Evolutionary conservation across 1,140 invertebrate species (phyloP), one percentile per base, ranked within the genome.

Genomic region (Pemphigus obesinymphae): DNA sequence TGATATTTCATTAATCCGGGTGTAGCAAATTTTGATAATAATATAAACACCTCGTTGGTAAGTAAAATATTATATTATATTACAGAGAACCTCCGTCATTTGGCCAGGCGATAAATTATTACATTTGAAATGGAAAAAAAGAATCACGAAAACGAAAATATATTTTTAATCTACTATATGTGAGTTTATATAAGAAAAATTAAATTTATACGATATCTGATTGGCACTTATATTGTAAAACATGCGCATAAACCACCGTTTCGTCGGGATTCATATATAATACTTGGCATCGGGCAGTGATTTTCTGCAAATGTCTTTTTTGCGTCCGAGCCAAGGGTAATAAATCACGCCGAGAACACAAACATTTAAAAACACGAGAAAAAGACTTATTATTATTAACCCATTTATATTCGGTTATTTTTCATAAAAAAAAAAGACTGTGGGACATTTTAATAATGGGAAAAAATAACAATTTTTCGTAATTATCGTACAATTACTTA

Each of bases 291-390:
- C 34, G 55, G 31, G 3, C n/a, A 29, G 55, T 63, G 76, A 80
- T 80, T 63, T 45, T 61, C 23, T 23, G 76, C 76, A 80, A 80
- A 80, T 80, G 76, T 80, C 76, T 80, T 80, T 80, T 80, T 80
- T 80, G 76, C 76, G 76, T 63, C 55, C 37, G 76, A 80, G 76
- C 76, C 76, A 80, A 63, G 8, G 23, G 76, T 55, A 29, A 80
- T 80, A 80, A 63, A 80, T 80, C 76, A 50, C 55, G 23, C 13
- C 17, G 8, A 40, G 37, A 61, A 80, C 10, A 45, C 23, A n/a
- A 63, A 63, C 76, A 61, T 80, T 63, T 45, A 61, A 37, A 78
- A 78, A 78, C 34, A 53, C 31, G 37, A 78, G 23, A 80, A 61
- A 78, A 34, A 50, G 75, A 78, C 75, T 43, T 78, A 78, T 78